Conservation (phyloP, 2,797 vertebrate species). For the Poecilia gillii region DNA sequence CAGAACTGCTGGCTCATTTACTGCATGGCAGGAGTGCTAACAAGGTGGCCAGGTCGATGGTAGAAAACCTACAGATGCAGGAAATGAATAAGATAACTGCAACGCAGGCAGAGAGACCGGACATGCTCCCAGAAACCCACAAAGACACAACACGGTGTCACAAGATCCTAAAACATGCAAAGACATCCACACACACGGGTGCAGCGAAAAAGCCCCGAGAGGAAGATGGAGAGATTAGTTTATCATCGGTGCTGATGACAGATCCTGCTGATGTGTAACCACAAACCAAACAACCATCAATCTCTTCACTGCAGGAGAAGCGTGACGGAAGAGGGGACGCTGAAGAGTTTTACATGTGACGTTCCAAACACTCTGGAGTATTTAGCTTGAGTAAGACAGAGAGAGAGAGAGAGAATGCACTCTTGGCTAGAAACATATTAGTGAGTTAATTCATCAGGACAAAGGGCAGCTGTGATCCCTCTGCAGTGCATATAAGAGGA, state of each 20-base stretch:
- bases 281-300: conserved; percentile 69
- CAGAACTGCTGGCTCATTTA: conserved; percentile 26
- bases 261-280: conserved; percentile 72
- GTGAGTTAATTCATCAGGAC: conserved; percentile 52
- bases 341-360: conserved; percentile 60
- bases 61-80: conserved; percentile 1
- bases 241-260: conserved; percentile 66
- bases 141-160: conserved; percentile 42
- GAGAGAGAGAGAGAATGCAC: conserved; percentile 15
- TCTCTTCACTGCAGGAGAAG: conserved; percentile 44
- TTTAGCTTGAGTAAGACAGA: conserved; percentile 38
- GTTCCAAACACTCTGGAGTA: conserved; percentile 57
- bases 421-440: conserved; percentile 21
- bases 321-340: conserved; percentile 27
- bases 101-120: conserved; percentile 16
- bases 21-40: conserved; percentile 10
- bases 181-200: conserved; percentile 13
- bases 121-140: conserved; percentile 18
- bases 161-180: conserved; percentile 27
- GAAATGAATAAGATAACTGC: conserved; percentile 9
- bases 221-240: conserved; percentile 64
- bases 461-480: conserved; percentile 33
- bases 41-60: conserved; percentile 43
- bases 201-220: conserved; percentile 35
- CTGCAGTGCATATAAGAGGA: conserved; percentile 16